These are phyloP conservation scores for Notiomystis cincta DNA, from an alignment of 2,113 vertebrate genomes.

Conservation along the genomic window DNA sequence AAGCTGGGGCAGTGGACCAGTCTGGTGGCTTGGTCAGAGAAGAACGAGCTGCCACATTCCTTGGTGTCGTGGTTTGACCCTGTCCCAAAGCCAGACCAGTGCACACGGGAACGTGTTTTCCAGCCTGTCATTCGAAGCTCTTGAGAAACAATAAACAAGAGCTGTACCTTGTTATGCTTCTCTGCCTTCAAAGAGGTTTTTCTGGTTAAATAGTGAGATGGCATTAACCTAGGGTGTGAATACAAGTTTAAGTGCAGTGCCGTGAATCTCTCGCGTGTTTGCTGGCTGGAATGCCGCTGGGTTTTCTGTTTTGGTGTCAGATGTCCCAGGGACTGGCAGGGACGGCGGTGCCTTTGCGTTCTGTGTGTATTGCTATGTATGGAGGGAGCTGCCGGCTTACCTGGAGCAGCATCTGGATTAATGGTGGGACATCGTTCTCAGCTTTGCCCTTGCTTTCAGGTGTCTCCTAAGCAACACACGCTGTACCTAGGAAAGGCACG, in stretches of 20 bases:
- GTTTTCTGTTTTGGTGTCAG: background rate
- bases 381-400: background rate
- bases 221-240: background rate
- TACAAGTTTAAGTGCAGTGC: background rate
- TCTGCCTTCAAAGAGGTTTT: background rate
- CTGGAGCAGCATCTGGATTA: background rate
- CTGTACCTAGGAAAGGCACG: background rate
- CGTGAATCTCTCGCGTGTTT: background rate
- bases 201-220: background rate
- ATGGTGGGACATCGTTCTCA: background rate
- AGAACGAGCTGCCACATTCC: background rate
- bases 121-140: background rate
- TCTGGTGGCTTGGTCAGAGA: background rate
- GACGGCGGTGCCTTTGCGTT: background rate
- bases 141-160: background rate
- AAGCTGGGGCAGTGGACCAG: accelerated
- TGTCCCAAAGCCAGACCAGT: too few relatives aligned
- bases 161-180: background rate
- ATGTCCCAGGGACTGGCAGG: background rate
- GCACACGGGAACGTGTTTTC: background rate
- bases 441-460: background rate
- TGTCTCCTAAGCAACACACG: background rate
- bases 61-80: too few relatives aligned
- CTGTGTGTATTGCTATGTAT: accelerated
- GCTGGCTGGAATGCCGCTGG: background rate